A percentile compares a stretch with the other conserved stretches of the same genome.
These are phyloP conservation scores for Columbina picui DNA, from an alignment of 2,113 vertebrate genomes.

Conservation along the genomic window DNA sequence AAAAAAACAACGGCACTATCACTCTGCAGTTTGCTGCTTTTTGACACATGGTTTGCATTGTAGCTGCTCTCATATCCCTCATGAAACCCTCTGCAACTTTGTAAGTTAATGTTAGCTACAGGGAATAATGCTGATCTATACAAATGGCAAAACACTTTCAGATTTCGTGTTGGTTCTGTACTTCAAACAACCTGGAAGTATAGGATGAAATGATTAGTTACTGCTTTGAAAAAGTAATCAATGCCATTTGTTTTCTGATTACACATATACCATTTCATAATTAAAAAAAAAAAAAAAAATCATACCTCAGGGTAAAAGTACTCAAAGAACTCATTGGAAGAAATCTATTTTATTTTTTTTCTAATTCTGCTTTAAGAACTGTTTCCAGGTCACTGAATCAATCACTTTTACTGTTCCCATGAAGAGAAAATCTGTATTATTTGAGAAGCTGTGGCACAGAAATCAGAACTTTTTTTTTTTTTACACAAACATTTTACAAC, in stretches of 20 bases:
- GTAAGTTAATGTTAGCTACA: constrained; percentile 40
- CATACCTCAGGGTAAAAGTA: not conserved
- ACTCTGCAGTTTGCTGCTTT: not conserved
- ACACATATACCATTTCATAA: not conserved
- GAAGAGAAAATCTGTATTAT: not conserved
- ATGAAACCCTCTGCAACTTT: not conserved
- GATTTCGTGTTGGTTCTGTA: not conserved
- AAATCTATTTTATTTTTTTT: not conserved
- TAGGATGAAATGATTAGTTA: not conserved
- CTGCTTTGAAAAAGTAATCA: constrained; percentile 33
- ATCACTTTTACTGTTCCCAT: not conserved
- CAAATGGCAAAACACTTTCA: constrained; percentile 9
- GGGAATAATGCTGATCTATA: not conserved
- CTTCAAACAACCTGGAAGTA: constrained; percentile 20
- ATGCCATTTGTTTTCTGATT: constrained; percentile 45
- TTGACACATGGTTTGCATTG: constrained; percentile 64
- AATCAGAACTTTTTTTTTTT: not conserved
- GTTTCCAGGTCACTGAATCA: not conserved
- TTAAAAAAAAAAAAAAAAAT: not conserved
- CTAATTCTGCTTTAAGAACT: not conserved
- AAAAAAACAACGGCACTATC: not conserved
- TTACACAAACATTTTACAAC: not conserved
- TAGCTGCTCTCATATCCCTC: not conserved
- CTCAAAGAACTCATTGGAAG: not conserved
- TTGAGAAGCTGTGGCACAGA: not conserved